phyloP scores from a whole-genome alignment of 2,113 vertebrate species.

The Phalacrocorax brasilianus region DNA sequence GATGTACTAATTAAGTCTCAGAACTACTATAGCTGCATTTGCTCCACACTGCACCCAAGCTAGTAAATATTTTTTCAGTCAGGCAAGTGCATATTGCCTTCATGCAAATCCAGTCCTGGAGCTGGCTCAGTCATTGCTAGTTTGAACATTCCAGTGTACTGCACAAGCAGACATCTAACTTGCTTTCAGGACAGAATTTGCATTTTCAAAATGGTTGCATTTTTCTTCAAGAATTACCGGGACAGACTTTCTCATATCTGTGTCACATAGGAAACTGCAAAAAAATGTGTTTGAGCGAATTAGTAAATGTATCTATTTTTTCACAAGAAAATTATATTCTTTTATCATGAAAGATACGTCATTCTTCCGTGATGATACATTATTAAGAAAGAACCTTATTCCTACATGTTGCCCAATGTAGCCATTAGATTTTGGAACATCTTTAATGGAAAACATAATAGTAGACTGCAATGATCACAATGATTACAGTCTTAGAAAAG shows the following conservation, averaged over 20 bases:
- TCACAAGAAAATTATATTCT: neutral
- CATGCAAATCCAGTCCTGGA: neutral
- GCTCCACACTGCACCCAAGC: neutral
- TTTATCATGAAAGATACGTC: neutral
- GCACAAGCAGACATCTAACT: neutral
- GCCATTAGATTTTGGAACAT: neutral
- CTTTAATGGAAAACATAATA: neutral
- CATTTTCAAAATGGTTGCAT: neutral
- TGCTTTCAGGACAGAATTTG: neutral
- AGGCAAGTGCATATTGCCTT: neutral
- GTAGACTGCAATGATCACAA: neutral
- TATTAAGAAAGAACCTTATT: neutral
- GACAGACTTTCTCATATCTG: neutral
- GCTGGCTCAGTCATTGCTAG: neutral
- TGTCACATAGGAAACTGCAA: neutral
- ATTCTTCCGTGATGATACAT: neutral
- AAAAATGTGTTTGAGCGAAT: neutral
- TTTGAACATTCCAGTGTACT: neutral
- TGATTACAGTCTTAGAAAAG: neutral
- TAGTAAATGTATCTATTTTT: neutral
- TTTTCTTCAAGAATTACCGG: neutral
- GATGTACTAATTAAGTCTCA: neutral
- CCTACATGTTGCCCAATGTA: neutral
- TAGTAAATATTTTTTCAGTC: neutral
- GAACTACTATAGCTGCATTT: neutral